phyloP scores from a whole-genome alignment of 2,888 invertebrate genomes.

The Rhodophaea formosa region DNA sequence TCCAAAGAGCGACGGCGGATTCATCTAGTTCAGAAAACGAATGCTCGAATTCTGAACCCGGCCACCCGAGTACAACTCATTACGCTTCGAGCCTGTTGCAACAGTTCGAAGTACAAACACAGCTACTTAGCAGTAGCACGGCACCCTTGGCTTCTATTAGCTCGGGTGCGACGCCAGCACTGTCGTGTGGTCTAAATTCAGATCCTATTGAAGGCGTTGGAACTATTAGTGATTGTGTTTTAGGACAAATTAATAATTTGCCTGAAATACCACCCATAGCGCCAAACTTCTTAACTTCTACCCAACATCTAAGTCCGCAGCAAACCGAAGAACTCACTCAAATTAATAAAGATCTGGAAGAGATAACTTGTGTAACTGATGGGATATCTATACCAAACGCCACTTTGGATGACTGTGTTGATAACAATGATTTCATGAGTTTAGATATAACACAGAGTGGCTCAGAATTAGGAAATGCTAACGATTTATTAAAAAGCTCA shows the following conservation, averaged over 20 bases:
- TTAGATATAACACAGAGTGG: constrained; percentile 65
- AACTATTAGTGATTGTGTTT: constrained; percentile 62
- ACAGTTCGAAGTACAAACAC: constrained; percentile 90
- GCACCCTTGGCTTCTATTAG: constrained; percentile 59
- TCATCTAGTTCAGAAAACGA: constrained; percentile 89
- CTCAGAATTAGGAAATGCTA: constrained; percentile 63
- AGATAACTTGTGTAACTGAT: constrained; percentile 67
- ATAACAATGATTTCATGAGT: constrained; percentile 73
- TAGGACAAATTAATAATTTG: constrained; percentile 65
- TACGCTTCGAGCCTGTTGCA: constrained; percentile 89
- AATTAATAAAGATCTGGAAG: constrained; percentile 75
- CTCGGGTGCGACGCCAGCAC: constrained; percentile 43
- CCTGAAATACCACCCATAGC: constrained; percentile 64
- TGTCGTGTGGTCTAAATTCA: constrained; percentile 50
- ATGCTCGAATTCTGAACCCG: constrained; percentile 74
- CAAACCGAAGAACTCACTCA: constrained; percentile 74
- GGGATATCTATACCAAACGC: constrained; percentile 66
- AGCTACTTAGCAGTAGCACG: constrained; percentile 83
- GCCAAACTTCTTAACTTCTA: constrained; percentile 56
- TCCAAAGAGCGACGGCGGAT: constrained; percentile 85
- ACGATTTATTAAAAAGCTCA: constrained; percentile 70
- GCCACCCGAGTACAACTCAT: constrained; percentile 80
- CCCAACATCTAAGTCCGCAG: constrained; percentile 73
- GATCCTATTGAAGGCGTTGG: constrained; percentile 58
- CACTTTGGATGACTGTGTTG: constrained; percentile 72